Conservation (phyloP, 2,888 invertebrate genomes). For the Coenonympha glycerion region DNA sequence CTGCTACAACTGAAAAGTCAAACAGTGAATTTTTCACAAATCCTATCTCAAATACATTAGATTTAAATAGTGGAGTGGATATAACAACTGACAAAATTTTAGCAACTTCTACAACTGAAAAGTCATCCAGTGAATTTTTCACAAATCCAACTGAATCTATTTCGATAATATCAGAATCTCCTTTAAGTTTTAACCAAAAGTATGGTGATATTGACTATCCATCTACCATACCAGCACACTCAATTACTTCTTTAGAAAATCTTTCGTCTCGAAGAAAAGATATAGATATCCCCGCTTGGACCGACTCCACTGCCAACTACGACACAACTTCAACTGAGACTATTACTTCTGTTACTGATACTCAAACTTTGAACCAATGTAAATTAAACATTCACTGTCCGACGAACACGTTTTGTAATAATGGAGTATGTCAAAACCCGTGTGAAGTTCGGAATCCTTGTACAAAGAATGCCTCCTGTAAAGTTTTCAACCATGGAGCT, state of each 20-base stretch:
- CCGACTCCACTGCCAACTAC: conserved; percentile 53
- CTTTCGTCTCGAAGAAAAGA: conserved; percentile 63
- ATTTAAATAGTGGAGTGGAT: neutral
- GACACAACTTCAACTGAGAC: conserved; percentile 62
- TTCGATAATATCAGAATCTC: neutral
- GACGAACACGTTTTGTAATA: conserved; percentile 78
- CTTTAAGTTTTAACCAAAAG: neutral
- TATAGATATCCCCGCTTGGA: conserved; percentile 66
- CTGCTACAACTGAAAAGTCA: neutral
- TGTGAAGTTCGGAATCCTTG: conserved; percentile 74
- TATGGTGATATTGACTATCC: conserved; percentile 8
- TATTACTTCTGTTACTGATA: conserved; percentile 36
- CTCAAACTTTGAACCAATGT: conserved; percentile 65
- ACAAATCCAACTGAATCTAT: neutral
- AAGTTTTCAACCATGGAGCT: conserved; percentile 78
- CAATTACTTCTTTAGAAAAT: conserved; percentile 55
- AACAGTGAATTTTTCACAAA: neutral
- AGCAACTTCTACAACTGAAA: neutral
- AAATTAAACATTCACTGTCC: conserved; percentile 79
- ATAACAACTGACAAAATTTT: conserved; percentile 1
- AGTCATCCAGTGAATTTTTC: neutral
- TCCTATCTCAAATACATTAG: neutral
- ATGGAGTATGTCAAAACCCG: conserved; percentile 79
- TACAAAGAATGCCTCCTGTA: conserved; percentile 78
- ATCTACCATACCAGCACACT: conserved; percentile 28